Percentiles rank a stretch among this genome's conserved stretches.
phyloP scores from a whole-genome alignment of 2,797 vertebrate genomes.

The Geotrypetes seraphini region DNA sequence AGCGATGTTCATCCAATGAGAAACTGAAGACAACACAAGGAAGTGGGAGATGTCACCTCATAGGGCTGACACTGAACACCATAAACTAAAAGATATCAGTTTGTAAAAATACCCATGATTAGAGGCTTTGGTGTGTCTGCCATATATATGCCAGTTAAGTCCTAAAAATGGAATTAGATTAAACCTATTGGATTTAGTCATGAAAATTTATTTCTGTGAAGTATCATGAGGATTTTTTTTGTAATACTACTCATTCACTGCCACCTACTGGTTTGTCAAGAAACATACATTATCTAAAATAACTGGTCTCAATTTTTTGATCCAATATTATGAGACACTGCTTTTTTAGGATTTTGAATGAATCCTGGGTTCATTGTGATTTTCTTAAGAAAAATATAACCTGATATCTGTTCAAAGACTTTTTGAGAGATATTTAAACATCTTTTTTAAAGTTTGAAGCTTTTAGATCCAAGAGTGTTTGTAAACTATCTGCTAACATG shows the following conservation, averaged over 20 bases:
- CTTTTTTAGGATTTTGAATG: too few relatives aligned
- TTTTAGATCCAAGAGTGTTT: too few relatives aligned
- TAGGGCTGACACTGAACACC: slow-evolving; percentile 5
- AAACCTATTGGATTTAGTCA: background rate
- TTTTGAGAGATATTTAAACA: too few relatives aligned
- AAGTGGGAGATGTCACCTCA: slow-evolving; percentile 7
- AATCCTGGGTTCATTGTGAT: too few relatives aligned
- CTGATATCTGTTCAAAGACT: too few relatives aligned
- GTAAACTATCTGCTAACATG: too few relatives aligned
- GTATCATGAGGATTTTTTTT: background rate
- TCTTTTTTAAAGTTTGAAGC: too few relatives aligned
- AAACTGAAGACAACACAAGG: background rate
- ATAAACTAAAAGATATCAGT: too few relatives aligned
- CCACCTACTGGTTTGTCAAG: slow-evolving; percentile 29
- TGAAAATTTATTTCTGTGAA: background rate
- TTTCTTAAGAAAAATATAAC: too few relatives aligned
- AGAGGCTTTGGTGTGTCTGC: slow-evolving; percentile 10
- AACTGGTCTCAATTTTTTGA: too few relatives aligned
- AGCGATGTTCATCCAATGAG: background rate
- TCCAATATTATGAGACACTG: too few relatives aligned
- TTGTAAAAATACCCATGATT: slow-evolving; percentile 16
- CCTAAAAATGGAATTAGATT: background rate
- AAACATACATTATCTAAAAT: background rate
- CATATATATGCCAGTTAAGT: slow-evolving; percentile 7
- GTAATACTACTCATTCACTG: slow-evolving; percentile 20